Conservation (phyloP, 2,797 vertebrate genomes). For the Ciconia nigra region DNA sequence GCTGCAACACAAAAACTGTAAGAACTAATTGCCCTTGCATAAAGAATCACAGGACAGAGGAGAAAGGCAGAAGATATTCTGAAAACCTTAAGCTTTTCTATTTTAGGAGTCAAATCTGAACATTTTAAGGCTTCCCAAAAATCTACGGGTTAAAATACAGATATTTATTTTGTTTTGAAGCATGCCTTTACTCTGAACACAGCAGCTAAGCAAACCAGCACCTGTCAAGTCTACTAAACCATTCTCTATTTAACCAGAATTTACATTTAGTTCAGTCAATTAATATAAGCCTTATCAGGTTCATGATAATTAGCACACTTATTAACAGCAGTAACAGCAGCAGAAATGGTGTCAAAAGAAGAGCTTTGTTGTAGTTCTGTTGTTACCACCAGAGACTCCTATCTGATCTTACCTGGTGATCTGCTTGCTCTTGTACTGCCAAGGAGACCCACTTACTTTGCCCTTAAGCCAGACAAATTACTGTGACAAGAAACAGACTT, state of each 20-base stretch:
- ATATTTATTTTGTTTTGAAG: background rate
- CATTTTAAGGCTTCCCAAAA: background rate
- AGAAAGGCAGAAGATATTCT: background rate
- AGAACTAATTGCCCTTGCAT: background rate
- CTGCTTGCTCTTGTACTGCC: constrained; percentile 9
- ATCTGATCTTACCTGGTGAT: constrained; percentile 38
- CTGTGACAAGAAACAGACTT: constrained; percentile 41
- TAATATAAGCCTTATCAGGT: constrained; percentile 54
- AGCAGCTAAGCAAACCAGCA: background rate
- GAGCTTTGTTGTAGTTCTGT: background rate
- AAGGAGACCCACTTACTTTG: constrained; percentile 1
- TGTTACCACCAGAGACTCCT: constrained; percentile 4
- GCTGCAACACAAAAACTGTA: background rate
- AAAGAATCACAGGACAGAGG: background rate
- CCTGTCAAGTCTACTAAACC: constrained; percentile 13
- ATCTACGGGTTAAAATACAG: background rate
- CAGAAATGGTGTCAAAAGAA: constrained; percentile 35
- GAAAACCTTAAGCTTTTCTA: background rate
- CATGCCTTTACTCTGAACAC: background rate
- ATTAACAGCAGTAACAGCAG: constrained; percentile 46
- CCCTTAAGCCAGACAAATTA: constrained; percentile 59
- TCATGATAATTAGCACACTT: constrained; percentile 61
- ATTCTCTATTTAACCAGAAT: constrained; percentile 58
- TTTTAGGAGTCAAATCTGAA: background rate
- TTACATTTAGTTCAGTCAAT: constrained; percentile 61